These are phyloP conservation scores for Papilio protenor DNA, from an alignment of 2,888 invertebrate species.

Conservation along the genomic window DNA sequence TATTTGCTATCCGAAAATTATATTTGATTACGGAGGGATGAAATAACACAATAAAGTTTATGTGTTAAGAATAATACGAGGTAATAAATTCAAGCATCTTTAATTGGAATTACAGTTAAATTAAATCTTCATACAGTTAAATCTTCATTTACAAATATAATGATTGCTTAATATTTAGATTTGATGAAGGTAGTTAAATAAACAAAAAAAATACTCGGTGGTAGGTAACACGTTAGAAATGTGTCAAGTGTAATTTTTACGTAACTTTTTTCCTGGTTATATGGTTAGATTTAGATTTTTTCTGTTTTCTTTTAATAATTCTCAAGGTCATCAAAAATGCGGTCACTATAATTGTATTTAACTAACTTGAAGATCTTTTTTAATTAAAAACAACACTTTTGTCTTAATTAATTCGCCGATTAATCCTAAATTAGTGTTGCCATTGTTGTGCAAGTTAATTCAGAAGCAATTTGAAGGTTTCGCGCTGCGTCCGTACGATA, in stretches of 20 bases:
- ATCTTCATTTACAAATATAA: too few species aligned
- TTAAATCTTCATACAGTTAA: too few species aligned
- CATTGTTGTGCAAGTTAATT: constrained; percentile 59
- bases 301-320: too few species aligned
- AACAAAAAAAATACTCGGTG: too few species aligned
- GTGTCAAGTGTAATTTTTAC: too few species aligned
- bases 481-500: constrained; percentile 73
- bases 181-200: too few species aligned
- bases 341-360: neutral
- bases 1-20: constrained; percentile 59
- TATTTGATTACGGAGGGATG: constrained; percentile 52
- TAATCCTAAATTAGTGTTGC: constrained; percentile 62
- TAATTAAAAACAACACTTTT: constrained; percentile 54
- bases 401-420: constrained; percentile 57
- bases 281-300: too few species aligned
- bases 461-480: constrained; percentile 55
- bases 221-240: too few species aligned
- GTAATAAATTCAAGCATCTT: neutral
- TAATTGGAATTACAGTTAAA: neutral
- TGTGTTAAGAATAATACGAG: neutral
- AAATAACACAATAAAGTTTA: constrained; percentile 11
- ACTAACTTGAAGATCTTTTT: neutral
- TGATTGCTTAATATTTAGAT: too few species aligned
- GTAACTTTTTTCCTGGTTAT: too few species aligned
- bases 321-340: too few species aligned